phyloP scores from a whole-genome alignment of 2,888 invertebrate species.

The Hypolimnas misippus region DNA sequence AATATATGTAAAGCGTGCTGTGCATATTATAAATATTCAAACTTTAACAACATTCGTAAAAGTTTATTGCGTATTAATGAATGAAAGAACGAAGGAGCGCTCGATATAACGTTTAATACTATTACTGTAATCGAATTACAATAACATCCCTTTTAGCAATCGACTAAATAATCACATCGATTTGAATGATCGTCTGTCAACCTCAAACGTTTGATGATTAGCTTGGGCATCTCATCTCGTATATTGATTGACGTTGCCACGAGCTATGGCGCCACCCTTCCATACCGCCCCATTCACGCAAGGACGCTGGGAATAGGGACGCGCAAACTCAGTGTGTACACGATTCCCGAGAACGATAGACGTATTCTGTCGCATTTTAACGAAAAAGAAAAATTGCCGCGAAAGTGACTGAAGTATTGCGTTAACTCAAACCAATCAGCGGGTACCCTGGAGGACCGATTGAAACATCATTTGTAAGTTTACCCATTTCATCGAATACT shows the following conservation, averaged over 20 bases:
- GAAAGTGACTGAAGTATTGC: slow-evolving; percentile 56
- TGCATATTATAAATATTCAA: not conserved
- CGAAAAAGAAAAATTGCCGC: slow-evolving; percentile 50
- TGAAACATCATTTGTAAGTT: slow-evolving; percentile 75
- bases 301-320: slow-evolving; percentile 81
- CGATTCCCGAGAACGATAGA: slow-evolving; percentile 62
- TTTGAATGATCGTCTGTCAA: slow-evolving; percentile 16
- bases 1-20: slow-evolving; percentile 12
- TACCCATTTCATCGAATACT: slow-evolving; percentile 29
- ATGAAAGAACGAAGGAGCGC: not conserved
- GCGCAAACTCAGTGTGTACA: slow-evolving; percentile 77
- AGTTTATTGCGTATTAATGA: not conserved
- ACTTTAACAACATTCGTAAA: not conserved
- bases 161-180: not conserved
- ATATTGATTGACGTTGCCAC: slow-evolving; percentile 81
- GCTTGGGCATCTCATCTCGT: slow-evolving; percentile 70
- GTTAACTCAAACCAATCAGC: slow-evolving; percentile 49
- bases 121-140: not conserved
- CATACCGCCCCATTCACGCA: slow-evolving; percentile 77
- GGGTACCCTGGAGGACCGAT: slow-evolving; percentile 68
- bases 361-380: slow-evolving; percentile 53
- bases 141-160: not conserved
- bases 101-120: not conserved
- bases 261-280: slow-evolving; percentile 77
- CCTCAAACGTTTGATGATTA: slow-evolving; percentile 54